Evolutionary conservation across 2,888 invertebrate genomes (phyloP).

Genomic region (Augochlorella aurata): DNA sequence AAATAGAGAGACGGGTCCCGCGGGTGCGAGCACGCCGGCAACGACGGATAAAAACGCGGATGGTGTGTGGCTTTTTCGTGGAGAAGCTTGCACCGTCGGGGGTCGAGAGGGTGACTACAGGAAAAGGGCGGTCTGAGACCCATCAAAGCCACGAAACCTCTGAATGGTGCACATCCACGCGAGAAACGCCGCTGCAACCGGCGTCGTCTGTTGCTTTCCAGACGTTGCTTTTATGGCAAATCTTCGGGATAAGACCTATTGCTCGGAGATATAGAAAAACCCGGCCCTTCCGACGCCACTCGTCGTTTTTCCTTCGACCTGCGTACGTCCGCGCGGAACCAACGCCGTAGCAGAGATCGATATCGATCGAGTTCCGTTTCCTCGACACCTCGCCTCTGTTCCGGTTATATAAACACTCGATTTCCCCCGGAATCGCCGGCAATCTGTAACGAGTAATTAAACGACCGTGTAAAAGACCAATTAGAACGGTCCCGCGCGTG

Average conservation of each 20-base stretch:
- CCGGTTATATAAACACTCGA: background rate
- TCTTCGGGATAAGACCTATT: constrained; percentile 56
- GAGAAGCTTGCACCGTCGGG: constrained; percentile 63
- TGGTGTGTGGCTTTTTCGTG: constrained; percentile 67
- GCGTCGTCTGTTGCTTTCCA: constrained; percentile 69
- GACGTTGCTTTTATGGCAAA: constrained; percentile 62
- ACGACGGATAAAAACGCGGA: constrained; percentile 67
- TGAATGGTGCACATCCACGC: constrained; percentile 66
- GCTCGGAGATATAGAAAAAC: constrained; percentile 37
- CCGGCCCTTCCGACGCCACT: background rate
- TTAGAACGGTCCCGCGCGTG: constrained; percentile 36
- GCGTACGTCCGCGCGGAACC: background rate
- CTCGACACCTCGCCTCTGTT: background rate
- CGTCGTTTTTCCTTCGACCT: background rate
- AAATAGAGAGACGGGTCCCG: constrained; percentile 48
- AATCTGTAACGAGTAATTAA: constrained; percentile 40
- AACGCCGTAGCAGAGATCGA: background rate
- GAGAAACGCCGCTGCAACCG: constrained; percentile 55
- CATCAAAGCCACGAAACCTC: constrained; percentile 76
- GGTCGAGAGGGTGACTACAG: constrained; percentile 70
- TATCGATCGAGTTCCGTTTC: constrained; percentile 5
- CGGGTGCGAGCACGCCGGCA: background rate
- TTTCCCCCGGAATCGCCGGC: background rate
- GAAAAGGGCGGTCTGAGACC: constrained; percentile 77
- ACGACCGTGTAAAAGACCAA: constrained; percentile 38